A percentile compares a stretch with the other conserved stretches of the same genome.
phyloP scores from a whole-genome alignment of 2,888 invertebrate species.

The Volucella bombylans region DNA sequence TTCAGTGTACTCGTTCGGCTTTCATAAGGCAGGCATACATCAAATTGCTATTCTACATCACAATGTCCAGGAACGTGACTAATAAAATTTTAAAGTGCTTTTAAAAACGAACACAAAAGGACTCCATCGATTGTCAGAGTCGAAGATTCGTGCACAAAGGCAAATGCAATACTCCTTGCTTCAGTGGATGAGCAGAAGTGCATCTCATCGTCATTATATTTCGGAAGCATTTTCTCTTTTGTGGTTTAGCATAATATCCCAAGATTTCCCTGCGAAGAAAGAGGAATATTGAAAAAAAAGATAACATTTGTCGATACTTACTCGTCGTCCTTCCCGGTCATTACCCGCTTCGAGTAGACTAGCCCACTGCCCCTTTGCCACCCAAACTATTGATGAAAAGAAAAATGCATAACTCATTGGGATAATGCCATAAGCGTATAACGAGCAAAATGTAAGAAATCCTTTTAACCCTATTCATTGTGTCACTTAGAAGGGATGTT shows the following conservation, averaged over 20 bases:
- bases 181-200: slow-evolving; percentile 33
- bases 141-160: slow-evolving; percentile 17
- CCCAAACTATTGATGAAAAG: slow-evolving; percentile 1
- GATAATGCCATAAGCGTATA: slow-evolving; percentile 18
- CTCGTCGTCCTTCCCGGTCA: slow-evolving; percentile 27
- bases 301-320: slow-evolving; percentile 33
- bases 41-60: slow-evolving; percentile 19
- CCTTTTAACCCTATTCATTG: slow-evolving; percentile 60
- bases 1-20: slow-evolving; percentile 18
- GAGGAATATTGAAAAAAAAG: neutral
- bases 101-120: slow-evolving; percentile 37
- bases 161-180: slow-evolving; percentile 18
- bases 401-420: slow-evolving; percentile 22
- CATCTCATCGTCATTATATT: slow-evolving; percentile 34
- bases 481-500: slow-evolving; percentile 51
- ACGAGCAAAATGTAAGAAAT: slow-evolving; percentile 16
- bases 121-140: neutral
- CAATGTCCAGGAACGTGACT: slow-evolving; percentile 62
- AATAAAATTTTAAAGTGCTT: slow-evolving; percentile 64
- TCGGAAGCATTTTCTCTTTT: slow-evolving; percentile 38
- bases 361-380: neutral
- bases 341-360: slow-evolving; percentile 36
- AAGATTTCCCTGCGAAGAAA: slow-evolving; percentile 18
- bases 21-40: neutral
- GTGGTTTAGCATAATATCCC: slow-evolving; percentile 53